These are phyloP conservation scores for Platycercus adscitus DNA, from an alignment of 2,113 vertebrate species.

Conservation along the genomic window DNA sequence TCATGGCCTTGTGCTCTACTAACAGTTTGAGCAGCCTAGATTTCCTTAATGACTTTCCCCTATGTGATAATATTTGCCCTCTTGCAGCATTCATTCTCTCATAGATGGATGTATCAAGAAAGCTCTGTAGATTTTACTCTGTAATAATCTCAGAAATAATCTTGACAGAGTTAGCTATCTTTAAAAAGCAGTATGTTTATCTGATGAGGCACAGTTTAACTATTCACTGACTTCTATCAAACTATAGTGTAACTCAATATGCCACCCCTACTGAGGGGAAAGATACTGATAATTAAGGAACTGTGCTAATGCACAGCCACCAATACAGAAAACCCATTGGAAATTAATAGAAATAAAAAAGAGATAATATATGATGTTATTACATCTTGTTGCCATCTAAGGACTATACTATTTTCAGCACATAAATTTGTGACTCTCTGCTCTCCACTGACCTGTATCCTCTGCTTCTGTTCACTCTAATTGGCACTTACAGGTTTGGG, in stretches of 20 bases:
- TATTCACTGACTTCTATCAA: background rate
- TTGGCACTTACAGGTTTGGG: slow-evolving; percentile 26
- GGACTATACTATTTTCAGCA: background rate
- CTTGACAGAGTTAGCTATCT: background rate
- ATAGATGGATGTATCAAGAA: background rate
- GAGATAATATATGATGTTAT: background rate
- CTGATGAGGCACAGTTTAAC: background rate
- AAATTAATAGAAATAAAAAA: background rate
- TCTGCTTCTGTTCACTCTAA: slow-evolving; percentile 15
- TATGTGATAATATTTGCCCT: background rate
- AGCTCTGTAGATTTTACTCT: background rate
- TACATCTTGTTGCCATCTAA: background rate
- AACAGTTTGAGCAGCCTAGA: background rate
- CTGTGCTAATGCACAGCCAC: background rate
- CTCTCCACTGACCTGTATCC: slow-evolving; percentile 12
- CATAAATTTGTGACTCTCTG: background rate
- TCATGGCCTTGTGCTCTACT: background rate
- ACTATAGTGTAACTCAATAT: background rate
- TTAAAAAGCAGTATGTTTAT: background rate
- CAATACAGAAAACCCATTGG: background rate
- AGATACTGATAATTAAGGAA: background rate
- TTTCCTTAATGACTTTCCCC: background rate
- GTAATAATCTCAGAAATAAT: background rate
- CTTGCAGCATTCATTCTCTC: background rate
- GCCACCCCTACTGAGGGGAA: background rate